A percentile compares a stretch with the other conserved stretches of the same genome.
Evolutionary conservation across 2,888 invertebrate species (phyloP).

Genomic region (Liposcelis brunnea): DNA sequence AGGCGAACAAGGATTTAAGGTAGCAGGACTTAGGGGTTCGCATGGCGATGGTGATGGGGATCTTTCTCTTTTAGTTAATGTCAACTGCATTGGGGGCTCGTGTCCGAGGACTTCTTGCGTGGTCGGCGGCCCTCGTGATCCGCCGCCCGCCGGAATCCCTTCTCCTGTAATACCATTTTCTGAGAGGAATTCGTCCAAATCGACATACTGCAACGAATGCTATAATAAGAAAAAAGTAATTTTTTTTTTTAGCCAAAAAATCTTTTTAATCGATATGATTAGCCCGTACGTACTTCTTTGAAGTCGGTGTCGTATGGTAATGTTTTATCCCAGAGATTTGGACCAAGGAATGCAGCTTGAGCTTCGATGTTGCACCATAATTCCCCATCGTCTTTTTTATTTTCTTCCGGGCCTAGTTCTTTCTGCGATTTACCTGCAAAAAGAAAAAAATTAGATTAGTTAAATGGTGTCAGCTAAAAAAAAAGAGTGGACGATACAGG

Average conservation of each 20-base stretch:
- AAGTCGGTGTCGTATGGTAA: constrained; percentile 84
- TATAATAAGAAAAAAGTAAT: too few relatives aligned
- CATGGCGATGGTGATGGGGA: constrained; percentile 77
- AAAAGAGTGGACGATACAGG: too few relatives aligned
- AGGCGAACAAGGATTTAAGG: constrained; percentile 75
- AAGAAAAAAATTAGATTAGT: constrained; percentile 20
- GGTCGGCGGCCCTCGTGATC: constrained; percentile 19
- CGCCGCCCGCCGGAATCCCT: constrained; percentile 37
- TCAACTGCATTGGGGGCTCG: constrained; percentile 11
- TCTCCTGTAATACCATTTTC: constrained; percentile 88
- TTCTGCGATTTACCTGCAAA: constrained; percentile 21
- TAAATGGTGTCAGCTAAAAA: too few relatives aligned
- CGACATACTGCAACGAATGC: constrained; percentile 62
- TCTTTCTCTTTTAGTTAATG: constrained; percentile 62
- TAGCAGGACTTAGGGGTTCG: constrained; percentile 58
- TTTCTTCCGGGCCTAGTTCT: constrained; percentile 21
- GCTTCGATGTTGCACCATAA: constrained; percentile 75
- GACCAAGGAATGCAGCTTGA: constrained; percentile 89
- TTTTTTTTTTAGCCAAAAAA: too few relatives aligned
- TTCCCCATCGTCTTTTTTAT: constrained; percentile 25
- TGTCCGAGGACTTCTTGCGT: constrained; percentile 12
- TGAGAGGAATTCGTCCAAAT: constrained; percentile 90
- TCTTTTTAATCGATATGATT: too few relatives aligned
- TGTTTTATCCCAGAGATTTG: constrained; percentile 91
- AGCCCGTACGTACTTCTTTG: constrained; percentile 34